Percentiles rank a stretch among this genome's conserved stretches.
Evolutionary conservation across 1,140 invertebrate genomes (phyloP).

Genomic region (Acyrthosiphon pisum): DNA sequence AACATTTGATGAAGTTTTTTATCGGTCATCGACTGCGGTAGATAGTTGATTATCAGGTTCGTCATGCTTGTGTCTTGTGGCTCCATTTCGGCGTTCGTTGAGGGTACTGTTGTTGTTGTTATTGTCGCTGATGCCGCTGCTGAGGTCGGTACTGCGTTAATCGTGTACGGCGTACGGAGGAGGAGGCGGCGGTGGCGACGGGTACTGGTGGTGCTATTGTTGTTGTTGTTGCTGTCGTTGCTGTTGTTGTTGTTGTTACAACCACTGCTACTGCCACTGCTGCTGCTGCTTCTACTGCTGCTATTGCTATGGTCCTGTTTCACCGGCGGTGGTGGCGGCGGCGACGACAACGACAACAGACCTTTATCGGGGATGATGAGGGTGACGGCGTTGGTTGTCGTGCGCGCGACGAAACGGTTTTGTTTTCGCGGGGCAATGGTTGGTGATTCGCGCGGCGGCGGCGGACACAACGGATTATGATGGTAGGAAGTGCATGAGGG

Average conservation of each 20-base stretch:
- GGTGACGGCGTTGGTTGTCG: conserved; percentile 30
- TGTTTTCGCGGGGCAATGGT: conserved; percentile 29
- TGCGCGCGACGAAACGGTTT: conserved; percentile 32
- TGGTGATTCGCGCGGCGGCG: not conserved
- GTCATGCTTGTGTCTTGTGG: conserved; percentile 66
- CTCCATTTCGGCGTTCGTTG: conserved; percentile 49
- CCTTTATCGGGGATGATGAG: conserved; percentile 46
- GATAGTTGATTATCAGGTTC: conserved; percentile 94
- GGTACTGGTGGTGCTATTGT: not conserved
- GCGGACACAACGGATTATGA: not conserved
- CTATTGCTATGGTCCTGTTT: not conserved
- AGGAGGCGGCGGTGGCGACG: not conserved
- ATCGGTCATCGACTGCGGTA: conserved; percentile 92
- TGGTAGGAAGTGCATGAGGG: not conserved
- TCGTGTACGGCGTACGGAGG: conserved; percentile 7
- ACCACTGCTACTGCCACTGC: not conserved
- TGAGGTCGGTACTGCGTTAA: not conserved
- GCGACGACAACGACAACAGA: not conserved
- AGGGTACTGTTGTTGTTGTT: not conserved
- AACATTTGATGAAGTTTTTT: conserved; percentile 90
- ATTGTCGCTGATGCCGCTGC: not conserved
- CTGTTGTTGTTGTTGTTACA: too few species aligned
- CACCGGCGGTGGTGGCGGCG: not conserved
- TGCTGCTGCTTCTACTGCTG: not conserved
- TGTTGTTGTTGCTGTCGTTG: not conserved